Percentiles rank a stretch among this genome's conserved stretches.
Evolutionary conservation across 2,888 invertebrate species (phyloP).

Genomic region (Caenorhabditis panamensis): DNA sequence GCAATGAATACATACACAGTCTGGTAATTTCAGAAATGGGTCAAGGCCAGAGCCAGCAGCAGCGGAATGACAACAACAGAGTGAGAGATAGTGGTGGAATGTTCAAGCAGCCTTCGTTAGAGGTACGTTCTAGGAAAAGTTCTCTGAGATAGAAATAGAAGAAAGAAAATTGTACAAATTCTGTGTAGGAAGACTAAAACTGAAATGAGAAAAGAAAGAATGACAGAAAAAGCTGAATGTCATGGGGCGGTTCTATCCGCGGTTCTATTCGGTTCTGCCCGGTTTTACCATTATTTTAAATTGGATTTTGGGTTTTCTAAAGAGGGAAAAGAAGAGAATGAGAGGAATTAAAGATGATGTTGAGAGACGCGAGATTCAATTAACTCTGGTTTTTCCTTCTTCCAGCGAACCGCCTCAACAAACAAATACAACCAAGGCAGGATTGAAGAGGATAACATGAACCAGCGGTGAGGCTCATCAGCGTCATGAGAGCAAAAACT

Average conservation of each 20-base stretch:
- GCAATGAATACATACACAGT: slow-evolving; percentile 12
- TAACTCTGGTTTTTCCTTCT: slow-evolving; percentile 16
- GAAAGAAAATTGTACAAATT: background rate
- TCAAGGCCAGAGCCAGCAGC: slow-evolving; percentile 4
- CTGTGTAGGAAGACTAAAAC: slow-evolving; percentile 1
- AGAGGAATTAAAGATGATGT: slow-evolving; percentile 17
- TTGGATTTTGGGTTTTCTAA: slow-evolving; percentile 20
- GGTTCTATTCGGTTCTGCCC: too few relatives aligned
- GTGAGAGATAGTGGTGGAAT: slow-evolving; percentile 47
- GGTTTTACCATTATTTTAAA: slow-evolving; percentile 21
- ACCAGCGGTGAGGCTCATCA: slow-evolving; percentile 39
- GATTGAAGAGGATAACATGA: slow-evolving; percentile 50
- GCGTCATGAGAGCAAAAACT: background rate
- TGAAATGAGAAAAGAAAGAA: slow-evolving; percentile 2
- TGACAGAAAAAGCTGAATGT: background rate
- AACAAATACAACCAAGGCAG: slow-evolving; percentile 52
- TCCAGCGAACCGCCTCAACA: slow-evolving; percentile 47
- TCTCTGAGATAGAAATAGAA: background rate
- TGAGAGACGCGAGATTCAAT: slow-evolving; percentile 17
- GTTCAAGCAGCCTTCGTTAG: slow-evolving; percentile 58
- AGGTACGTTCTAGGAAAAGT: slow-evolving; percentile 26
- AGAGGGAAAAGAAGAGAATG: too few relatives aligned
- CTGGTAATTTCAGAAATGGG: slow-evolving; percentile 54
- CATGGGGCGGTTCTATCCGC: background rate
- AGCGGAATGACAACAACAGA: slow-evolving; percentile 56